Evolutionary conservation across 2,888 invertebrate genomes (phyloP).

Genomic region (Stenichneumon culpator): DNA sequence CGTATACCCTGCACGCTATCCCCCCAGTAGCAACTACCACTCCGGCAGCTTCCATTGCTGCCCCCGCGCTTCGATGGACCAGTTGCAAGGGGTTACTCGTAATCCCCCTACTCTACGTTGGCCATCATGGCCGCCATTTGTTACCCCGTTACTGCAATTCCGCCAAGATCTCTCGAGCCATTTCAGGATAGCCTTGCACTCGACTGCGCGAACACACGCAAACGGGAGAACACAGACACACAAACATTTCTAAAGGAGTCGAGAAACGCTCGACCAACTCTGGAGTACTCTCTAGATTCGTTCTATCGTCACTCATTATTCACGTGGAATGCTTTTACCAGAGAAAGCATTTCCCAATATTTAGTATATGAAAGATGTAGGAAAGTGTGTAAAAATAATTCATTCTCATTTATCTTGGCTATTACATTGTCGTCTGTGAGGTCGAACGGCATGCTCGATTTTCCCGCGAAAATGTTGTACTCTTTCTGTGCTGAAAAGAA

Average conservation of each 20-base stretch:
- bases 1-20: conserved; percentile 78
- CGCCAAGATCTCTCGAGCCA: conserved; percentile 70
- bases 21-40: conserved; percentile 69
- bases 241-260: conserved; percentile 52
- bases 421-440: background rate
- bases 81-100: conserved; percentile 76
- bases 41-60: conserved; percentile 67
- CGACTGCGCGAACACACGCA: conserved; percentile 48
- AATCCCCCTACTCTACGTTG: conserved; percentile 77
- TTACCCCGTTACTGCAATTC: conserved; percentile 71
- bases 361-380: conserved; percentile 19
- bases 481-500: background rate
- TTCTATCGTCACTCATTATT: conserved; percentile 54
- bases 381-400: conserved; percentile 2
- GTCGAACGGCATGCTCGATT: background rate
- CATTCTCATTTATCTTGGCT: background rate
- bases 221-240: conserved; percentile 10
- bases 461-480: background rate
- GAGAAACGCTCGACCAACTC: conserved; percentile 50
- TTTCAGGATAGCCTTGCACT: conserved; percentile 66
- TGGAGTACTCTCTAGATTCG: conserved; percentile 6
- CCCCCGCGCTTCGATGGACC: conserved; percentile 74
- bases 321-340: conserved; percentile 31
- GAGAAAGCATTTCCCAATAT: conserved; percentile 11
- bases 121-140: conserved; percentile 78